Evolutionary conservation across 2,113 vertebrate species (phyloP).

Genomic region (Equus przewalskii): DNA sequence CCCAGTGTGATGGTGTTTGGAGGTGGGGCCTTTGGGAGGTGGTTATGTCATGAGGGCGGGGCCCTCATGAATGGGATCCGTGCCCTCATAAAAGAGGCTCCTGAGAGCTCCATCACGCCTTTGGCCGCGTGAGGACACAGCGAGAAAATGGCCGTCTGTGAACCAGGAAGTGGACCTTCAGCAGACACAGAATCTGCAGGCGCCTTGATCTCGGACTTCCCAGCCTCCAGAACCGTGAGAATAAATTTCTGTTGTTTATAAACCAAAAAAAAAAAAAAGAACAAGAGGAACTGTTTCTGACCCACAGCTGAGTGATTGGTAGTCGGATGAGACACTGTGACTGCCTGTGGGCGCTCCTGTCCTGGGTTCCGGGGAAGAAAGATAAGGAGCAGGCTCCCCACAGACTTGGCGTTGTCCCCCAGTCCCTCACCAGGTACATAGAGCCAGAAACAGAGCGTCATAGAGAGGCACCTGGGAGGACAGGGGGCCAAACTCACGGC

Average conservation of each 20-base stretch:
- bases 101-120: background rate
- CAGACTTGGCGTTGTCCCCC: background rate
- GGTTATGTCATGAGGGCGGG: background rate
- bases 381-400: background rate
- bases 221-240: background rate
- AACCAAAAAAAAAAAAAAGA: background rate
- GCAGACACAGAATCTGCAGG: background rate
- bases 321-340: background rate
- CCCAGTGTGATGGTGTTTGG: background rate
- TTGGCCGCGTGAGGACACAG: background rate
- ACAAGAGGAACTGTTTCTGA: background rate
- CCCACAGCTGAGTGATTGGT: background rate
- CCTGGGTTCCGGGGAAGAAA: background rate
- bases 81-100: background rate
- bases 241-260: background rate
- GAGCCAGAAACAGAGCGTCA: background rate
- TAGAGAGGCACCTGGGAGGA: background rate
- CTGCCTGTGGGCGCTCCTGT: background rate
- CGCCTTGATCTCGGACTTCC: background rate
- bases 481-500: background rate
- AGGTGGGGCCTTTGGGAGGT: background rate
- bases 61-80: background rate
- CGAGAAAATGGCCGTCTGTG: background rate
- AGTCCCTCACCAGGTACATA: rapidly evolving
- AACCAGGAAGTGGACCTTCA: background rate